A percentile compares a stretch with the other conserved stretches of the same genome.
These are phyloP conservation scores for Fragum sueziense DNA, from an alignment of 2,888 invertebrate species.

Conservation along the genomic window DNA sequence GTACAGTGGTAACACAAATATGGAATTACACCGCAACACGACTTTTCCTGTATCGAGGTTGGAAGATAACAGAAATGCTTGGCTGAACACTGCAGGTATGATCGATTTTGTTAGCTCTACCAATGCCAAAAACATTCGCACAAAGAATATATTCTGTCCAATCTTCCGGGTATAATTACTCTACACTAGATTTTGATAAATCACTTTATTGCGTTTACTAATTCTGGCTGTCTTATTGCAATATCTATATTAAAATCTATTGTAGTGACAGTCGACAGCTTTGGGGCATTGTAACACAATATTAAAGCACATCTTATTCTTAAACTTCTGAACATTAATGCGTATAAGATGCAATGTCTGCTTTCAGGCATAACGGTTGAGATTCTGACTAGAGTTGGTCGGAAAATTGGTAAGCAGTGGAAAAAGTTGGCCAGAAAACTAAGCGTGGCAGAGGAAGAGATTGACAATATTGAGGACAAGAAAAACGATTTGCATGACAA, in stretches of 20 bases:
- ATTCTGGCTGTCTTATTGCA: too few species aligned
- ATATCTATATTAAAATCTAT: too few species aligned
- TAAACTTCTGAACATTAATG: too few species aligned
- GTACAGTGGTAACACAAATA: not conserved
- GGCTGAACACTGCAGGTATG: constrained; percentile 29
- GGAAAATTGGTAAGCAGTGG: constrained; percentile 38
- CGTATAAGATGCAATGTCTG: too few species aligned
- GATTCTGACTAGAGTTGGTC: constrained; percentile 23
- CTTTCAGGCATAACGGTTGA: constrained; percentile 32
- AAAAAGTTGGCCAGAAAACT: constrained; percentile 30
- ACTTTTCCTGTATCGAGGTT: not conserved
- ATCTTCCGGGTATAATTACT: too few species aligned
- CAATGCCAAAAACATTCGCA: too few species aligned
- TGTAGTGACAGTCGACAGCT: too few species aligned
- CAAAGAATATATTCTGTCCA: too few species aligned
- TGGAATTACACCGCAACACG: not conserved
- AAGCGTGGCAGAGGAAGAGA: constrained; percentile 17
- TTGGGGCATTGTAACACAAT: too few species aligned
- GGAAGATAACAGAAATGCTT: not conserved
- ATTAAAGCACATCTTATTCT: too few species aligned
- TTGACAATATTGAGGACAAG: constrained; percentile 29
- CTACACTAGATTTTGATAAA: too few species aligned
- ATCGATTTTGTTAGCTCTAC: not conserved
- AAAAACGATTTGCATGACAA: constrained; percentile 21
- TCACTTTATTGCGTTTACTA: too few species aligned